Conservation (phyloP, 2,113 vertebrate species). For the Dryoscopus gambensis region DNA sequence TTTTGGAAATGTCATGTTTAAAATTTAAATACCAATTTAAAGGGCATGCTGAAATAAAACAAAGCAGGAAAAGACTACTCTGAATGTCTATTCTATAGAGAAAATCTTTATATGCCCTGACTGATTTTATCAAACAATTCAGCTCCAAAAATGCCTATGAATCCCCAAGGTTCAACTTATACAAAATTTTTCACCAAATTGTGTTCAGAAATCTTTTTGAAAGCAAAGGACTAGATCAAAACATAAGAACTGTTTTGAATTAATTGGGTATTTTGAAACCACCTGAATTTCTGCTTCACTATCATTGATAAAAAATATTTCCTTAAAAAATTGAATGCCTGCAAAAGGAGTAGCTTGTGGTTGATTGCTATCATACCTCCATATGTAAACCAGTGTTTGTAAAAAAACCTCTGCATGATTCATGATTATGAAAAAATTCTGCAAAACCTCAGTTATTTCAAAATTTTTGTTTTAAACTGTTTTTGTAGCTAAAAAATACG, state of each 20-base stretch:
- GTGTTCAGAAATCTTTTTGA: not conserved
- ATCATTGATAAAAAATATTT: not conserved
- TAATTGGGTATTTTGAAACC: not conserved
- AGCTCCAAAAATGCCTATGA: not conserved
- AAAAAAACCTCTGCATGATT: not conserved
- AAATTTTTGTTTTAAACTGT: not conserved
- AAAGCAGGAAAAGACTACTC: not conserved
- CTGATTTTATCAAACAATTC: not conserved
- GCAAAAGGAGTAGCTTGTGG: not conserved
- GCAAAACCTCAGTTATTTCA: not conserved
- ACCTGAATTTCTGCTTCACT: not conserved
- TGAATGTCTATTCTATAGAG: not conserved
- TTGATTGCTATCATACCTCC: not conserved
- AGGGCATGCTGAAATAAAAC: not conserved
- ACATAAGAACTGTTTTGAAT: not conserved
- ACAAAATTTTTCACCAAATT: not conserved
- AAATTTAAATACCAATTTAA: not conserved
- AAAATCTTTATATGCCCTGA: not conserved
- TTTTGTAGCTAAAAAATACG: not conserved
- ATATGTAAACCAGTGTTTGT: not conserved
- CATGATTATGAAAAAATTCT: not conserved
- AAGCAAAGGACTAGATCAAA: not conserved
- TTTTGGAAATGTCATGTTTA: not conserved
- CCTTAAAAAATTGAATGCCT: not conserved
- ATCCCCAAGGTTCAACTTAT: not conserved